These are phyloP conservation scores for Phyllopteryx taeniolatus DNA, from an alignment of 2,113 vertebrate species.

Conservation along the genomic window DNA sequence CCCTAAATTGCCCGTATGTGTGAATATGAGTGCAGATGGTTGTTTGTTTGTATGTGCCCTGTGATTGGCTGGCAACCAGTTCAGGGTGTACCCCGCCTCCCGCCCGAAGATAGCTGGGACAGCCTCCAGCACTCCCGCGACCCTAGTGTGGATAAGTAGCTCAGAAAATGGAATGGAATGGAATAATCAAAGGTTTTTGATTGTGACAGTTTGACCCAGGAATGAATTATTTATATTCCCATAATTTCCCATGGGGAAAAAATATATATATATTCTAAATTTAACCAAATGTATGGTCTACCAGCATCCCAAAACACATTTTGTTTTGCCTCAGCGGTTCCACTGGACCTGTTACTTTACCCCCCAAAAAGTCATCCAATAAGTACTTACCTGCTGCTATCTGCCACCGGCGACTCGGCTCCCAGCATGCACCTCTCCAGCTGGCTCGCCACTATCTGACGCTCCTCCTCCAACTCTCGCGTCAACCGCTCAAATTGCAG, in stretches of 20 bases:
- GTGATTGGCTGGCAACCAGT: too few species aligned
- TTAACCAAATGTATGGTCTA: neutral
- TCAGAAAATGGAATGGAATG: too few species aligned
- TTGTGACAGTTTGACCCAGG: too few species aligned
- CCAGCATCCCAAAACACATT: conserved; percentile 11
- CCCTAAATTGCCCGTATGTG: too few species aligned
- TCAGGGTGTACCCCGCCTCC: too few species aligned
- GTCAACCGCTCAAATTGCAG: conserved; percentile 98
- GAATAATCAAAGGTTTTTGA: too few species aligned
- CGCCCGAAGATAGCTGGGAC: too few species aligned
- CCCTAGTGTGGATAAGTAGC: too few species aligned
- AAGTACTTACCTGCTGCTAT: conserved; percentile 88
- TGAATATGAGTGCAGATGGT: too few species aligned
- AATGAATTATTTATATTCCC: neutral
- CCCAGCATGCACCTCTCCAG: conserved; percentile 98
- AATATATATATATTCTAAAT: too few species aligned
- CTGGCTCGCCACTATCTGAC: conserved; percentile 98
- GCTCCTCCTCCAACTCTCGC: conserved; percentile 96
- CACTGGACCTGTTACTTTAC: neutral
- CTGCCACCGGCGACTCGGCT: conserved; percentile 91
- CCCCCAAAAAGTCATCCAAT: neutral
- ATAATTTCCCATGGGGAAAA: neutral
- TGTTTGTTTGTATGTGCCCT: too few species aligned
- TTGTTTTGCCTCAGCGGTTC: neutral
- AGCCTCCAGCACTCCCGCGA: too few species aligned